Conservation (phyloP, 2,888 invertebrate species). For the Neelides folsomi region DNA sequence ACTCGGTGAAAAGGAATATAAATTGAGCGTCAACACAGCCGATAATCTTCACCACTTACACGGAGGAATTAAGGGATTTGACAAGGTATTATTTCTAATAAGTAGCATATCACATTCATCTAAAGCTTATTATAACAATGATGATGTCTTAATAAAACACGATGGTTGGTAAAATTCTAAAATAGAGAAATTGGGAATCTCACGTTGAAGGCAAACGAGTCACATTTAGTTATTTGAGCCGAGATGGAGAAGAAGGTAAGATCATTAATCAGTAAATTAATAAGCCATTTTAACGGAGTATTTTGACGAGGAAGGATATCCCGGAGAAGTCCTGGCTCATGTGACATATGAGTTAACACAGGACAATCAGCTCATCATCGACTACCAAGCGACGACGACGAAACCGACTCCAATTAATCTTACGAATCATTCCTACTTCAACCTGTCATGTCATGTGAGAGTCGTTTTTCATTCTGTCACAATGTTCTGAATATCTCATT, state of each 20-base stretch:
- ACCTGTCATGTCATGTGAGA: conserved; percentile 75
- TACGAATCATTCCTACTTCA: conserved; percentile 81
- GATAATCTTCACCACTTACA: conserved; percentile 53
- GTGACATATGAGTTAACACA: conserved; percentile 57
- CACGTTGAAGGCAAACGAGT: conserved; percentile 49
- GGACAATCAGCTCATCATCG: conserved; percentile 59
- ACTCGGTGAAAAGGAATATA: conserved; percentile 53
- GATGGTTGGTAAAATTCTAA: conserved; percentile 10
- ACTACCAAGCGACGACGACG: conserved; percentile 59
- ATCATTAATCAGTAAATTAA: too few species aligned
- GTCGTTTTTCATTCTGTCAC: background rate
- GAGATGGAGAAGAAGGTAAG: conserved; percentile 59
- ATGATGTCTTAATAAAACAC: too few species aligned
- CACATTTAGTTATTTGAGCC: conserved; percentile 59
- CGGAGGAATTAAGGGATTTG: conserved; percentile 72
- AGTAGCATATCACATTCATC: too few species aligned
- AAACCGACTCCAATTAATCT: conserved; percentile 73
- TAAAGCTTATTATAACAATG: too few species aligned
- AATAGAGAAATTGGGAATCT: conserved; percentile 54
- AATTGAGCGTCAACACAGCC: conserved; percentile 58
- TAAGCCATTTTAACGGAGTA: too few species aligned
- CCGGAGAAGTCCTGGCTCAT: conserved; percentile 62
- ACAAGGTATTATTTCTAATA: too few species aligned
- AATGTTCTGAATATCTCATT: conserved; percentile 12
- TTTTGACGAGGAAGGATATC: conserved; percentile 47